Evolutionary conservation across 2,797 vertebrate genomes (phyloP), one percentile per base, ranked within the genome.

Genomic region (Cygnus olor): DNA sequence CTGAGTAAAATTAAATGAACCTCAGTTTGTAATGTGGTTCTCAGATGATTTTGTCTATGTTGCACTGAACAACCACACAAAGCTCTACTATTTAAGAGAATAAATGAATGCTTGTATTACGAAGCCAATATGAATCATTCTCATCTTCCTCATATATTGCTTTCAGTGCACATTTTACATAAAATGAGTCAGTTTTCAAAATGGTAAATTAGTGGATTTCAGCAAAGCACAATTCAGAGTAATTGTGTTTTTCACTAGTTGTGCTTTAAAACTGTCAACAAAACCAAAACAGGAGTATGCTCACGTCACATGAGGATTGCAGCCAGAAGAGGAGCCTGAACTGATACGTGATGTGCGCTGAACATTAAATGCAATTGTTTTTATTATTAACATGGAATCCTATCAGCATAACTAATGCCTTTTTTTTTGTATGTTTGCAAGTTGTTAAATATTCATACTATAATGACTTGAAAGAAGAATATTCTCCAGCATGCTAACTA

Each of bases 401-500:
- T 70, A 93, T 47, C 53, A 93, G 51, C 63, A 72, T 36, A 90
- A 90, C 78, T 96, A 77, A 71, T 78, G 44, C 74, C 32, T 63
- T 84, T 18, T 89, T 89, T n/a, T 54, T 53, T 28, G 10, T 92
- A 65, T 76, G 76, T 65, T 92, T 88, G 72, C 64, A 91, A 65
- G 10, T 38, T 87, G 58, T 70, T 89, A 95, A 94, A 79, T 93
- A 92, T 56, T 95, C 70, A 79, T 78, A 85, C 71, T 85, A 36
- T 60, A 88, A 90, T 90, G 73, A 83, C 4, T 30, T 78, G 77
- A 61, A 77, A 91, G 54, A 95, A 94, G 79, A 63, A 72, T 30
- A 20, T 44, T 90, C n/a, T 76, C 40, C 69, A n/a, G 70, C 80
- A 90, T 53, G 42, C 40, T 79, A 76, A 89, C 63, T 81, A 72